Percentiles rank a stretch among this genome's conserved stretches.
These are phyloP conservation scores for Nymphalis polychloros DNA, from an alignment of 2,888 invertebrate genomes.

Conservation along the genomic window DNA sequence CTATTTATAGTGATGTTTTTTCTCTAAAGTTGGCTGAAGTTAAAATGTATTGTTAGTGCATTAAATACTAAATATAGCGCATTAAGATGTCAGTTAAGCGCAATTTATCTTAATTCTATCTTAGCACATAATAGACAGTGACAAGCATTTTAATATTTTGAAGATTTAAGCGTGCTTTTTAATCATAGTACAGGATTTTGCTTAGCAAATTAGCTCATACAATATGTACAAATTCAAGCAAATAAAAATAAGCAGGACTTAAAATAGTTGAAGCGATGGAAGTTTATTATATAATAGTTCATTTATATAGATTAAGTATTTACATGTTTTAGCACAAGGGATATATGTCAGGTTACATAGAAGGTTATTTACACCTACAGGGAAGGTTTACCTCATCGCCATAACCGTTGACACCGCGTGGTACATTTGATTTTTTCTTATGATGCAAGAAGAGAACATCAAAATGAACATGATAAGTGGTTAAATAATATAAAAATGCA, in stretches of 20 bases:
- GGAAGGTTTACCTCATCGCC: conserved; percentile 91
- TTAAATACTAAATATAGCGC: not conserved
- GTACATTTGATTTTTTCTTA: conserved; percentile 95
- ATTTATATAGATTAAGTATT: conserved; percentile 13
- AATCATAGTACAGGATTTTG: conserved; percentile 1
- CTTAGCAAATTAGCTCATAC: conserved; percentile 7
- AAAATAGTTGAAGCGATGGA: not conserved
- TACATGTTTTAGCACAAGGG: conserved; percentile 1
- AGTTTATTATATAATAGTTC: conserved; percentile 5
- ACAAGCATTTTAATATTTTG: conserved; percentile 5
- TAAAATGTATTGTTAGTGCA: not conserved
- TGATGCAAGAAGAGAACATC: conserved; percentile 83
- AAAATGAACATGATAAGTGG: conserved; percentile 73
- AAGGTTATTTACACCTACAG: conserved; percentile 69
- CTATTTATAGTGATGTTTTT: not conserved
- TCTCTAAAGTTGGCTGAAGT: not conserved
- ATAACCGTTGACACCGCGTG: conserved; percentile 96
- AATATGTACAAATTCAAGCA: conserved; percentile 2
- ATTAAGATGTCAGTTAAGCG: not conserved
- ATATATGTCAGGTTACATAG: conserved; percentile 47
- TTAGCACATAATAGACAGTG: not conserved
- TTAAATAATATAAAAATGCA: conserved; percentile 41
- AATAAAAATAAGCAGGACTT: conserved; percentile 6
- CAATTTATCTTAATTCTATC: not conserved
- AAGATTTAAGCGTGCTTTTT: not conserved